Evolutionary conservation across 2,888 invertebrate species (phyloP).

Genomic region (Eulithis prunata): DNA sequence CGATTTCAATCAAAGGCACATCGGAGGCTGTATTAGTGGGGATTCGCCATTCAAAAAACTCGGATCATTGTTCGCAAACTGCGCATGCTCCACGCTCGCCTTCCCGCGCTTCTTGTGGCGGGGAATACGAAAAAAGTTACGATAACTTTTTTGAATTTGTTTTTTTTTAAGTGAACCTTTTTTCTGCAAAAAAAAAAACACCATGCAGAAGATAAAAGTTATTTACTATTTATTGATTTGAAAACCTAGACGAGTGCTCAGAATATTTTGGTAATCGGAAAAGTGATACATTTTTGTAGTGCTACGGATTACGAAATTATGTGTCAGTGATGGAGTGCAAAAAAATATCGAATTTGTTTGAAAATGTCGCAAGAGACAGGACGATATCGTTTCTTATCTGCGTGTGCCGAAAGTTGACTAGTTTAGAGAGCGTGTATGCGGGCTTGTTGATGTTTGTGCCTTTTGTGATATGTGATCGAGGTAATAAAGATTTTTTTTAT

Average conservation of each 20-base stretch:
- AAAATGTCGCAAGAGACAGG: constrained; percentile 42
- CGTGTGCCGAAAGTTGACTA: constrained; percentile 56
- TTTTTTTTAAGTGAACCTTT: not conserved
- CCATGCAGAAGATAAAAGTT: not conserved
- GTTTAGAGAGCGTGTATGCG: constrained; percentile 62
- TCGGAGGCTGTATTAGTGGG: constrained; percentile 63
- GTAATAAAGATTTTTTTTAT: constrained; percentile 46
- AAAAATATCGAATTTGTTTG: constrained; percentile 32
- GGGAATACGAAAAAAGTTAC: constrained; percentile 49
- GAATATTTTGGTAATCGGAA: too few relatives aligned
- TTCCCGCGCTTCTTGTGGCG: constrained; percentile 63
- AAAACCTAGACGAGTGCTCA: not conserved
- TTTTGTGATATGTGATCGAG: constrained; percentile 64
- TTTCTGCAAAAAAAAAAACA: not conserved
- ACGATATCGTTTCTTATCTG: constrained; percentile 51
- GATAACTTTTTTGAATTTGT: not conserved
- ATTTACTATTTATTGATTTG: not conserved
- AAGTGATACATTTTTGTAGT: constrained; percentile 5
- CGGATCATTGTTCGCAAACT: constrained; percentile 66
- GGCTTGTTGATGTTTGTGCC: constrained; percentile 69
- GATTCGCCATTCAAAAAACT: constrained; percentile 59
- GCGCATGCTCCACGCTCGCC: constrained; percentile 73
- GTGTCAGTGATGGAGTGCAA: constrained; percentile 47
- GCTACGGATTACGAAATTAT: constrained; percentile 6
- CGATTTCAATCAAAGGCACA: constrained; percentile 41